These are phyloP conservation scores for Pheosia tremula DNA, from an alignment of 2,888 invertebrate species.

Conservation along the genomic window DNA sequence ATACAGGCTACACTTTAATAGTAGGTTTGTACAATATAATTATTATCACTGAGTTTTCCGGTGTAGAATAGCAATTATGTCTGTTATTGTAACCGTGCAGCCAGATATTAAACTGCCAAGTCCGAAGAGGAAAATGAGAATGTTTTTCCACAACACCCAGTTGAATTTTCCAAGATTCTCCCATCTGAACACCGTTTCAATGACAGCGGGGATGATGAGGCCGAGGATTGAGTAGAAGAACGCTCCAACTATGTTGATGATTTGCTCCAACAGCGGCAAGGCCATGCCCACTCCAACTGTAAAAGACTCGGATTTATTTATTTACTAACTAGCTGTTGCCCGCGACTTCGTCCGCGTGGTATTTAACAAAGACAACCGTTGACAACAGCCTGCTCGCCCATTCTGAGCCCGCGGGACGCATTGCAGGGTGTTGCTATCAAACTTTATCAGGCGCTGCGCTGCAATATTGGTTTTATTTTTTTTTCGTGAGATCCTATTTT, in stretches of 20 bases:
- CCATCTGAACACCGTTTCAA: constrained; percentile 89
- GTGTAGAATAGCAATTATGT: constrained; percentile 65
- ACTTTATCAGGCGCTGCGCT: too few species aligned
- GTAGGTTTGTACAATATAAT: not conserved
- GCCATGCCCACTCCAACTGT: constrained; percentile 75
- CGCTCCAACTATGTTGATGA: constrained; percentile 77
- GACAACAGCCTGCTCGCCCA: too few species aligned
- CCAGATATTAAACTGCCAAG: constrained; percentile 87
- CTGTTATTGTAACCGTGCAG: constrained; percentile 72
- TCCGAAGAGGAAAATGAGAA: constrained; percentile 84
- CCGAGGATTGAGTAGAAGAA: constrained; percentile 89
- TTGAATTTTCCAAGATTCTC: constrained; percentile 86
- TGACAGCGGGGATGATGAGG: constrained; percentile 88
- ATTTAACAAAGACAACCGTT: too few species aligned
- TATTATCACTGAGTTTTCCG: constrained; percentile 28
- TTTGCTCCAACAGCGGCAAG: constrained; percentile 77
- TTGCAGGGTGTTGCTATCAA: too few species aligned
- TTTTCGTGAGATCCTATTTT: too few species aligned
- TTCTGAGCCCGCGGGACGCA: too few species aligned
- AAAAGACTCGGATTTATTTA: constrained; percentile 30
- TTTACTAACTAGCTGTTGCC: not conserved
- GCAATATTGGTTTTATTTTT: too few species aligned
- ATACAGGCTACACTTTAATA: not conserved
- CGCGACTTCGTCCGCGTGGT: too few species aligned
- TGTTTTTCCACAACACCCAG: constrained; percentile 89